Evolutionary conservation across 1,140 invertebrate genomes (phyloP), one percentile per base, ranked within the genome.

Genomic region (Dufourea novaeangliae): DNA sequence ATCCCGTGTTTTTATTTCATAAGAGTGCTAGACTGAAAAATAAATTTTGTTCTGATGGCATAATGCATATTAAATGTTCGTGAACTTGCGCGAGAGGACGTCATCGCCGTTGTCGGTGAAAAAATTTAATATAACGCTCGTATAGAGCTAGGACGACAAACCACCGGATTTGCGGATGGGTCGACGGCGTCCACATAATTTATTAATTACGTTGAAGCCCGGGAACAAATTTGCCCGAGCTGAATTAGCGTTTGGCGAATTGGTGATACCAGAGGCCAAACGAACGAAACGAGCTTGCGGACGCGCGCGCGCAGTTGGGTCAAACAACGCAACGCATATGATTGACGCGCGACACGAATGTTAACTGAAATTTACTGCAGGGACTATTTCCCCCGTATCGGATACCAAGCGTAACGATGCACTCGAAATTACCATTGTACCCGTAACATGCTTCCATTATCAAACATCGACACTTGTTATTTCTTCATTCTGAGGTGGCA

Each of bases 221-320:
- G 63, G 44, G n/a, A 17, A 63, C 61, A 50, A 70, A 68, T 64
- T 75, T 78, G 34, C 66, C 57, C 46, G 34, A 41, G 10, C 44
- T 62, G 68, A 83, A 83, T 80, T 79, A 79, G 77, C 62, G 70
- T 62, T 52, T 37, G 67, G 62, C 77, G 75, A 74, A 83, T 83
- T 79, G 27, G 37, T 41, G 41, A 50, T 59, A 61, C 44, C n/a
- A n/a, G 63, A 22, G 44, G 44, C 68, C 69, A 74, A 79, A 84
- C 76, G 79, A 64, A 63, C 63, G 70, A 44, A 71, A 82, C 52
- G 69, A 64, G 78, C 56, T 56, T n/a, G n/a, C n/a, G n/a, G n/a
- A n/a, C n/a, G n/a, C n/a, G n/a, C n/a, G n/a, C n/a, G n/a, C 14
- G 52, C 63, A 61, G 80, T 59, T 64, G 73, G 41, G 34, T 44